Base-by-base conservation (phyloP, 1,140 invertebrate genomes). In the Lepidotrigona ventralis region DNA sequence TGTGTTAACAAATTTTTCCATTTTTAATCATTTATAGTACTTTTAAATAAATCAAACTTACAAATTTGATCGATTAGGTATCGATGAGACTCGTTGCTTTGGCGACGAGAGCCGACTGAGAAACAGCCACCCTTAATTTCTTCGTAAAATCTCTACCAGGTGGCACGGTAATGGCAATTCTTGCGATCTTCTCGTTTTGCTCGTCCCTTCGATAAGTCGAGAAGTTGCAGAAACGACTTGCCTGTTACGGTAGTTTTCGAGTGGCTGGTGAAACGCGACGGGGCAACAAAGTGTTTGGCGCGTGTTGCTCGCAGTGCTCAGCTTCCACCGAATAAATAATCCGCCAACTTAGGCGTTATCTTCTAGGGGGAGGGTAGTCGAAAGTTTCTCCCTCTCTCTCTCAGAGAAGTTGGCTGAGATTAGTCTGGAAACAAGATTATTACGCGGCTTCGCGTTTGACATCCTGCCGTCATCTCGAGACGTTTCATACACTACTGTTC, bases 351-450 rank as follows among this genome's bases (percentile, higher is more conserved):
- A 5, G 15, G 19, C 54, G 39, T 72, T 80, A 73, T 72, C 54
- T 80, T 80, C 39, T 39, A 14, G n/a, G 0, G 19, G 21, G n/a
- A 33, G 33, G 33, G 39, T 46, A 79, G n/a, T 17, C 23, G 15
- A 66, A 69, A 79, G 51, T 69, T 79, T 29, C n/a, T n/a, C n/a
- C 33, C 33, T 33, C 1, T 33, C 23, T 14, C 21, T 46, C 39
- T 46, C 39, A 8, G 26, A 11, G 4, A 80, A 72, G 21, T 80
- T 72, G 54, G 54, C 8, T 19, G 14, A 80, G 78, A 73, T 73
- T 80, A 80, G 39, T 63, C 26, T 53, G 2, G 78, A 23, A 72
- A 73, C 69, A 56, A 80, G 69, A 80, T 80, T 73, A 72, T 73
- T 73, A 53, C 69, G 29, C 64, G 39, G 39, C 46, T 29, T 29